A percentile compares a stretch with the other conserved stretches of the same genome.
These are phyloP conservation scores for Phylloscopus trochiloides DNA, from an alignment of 2,113 vertebrate genomes.

Conservation along the genomic window DNA sequence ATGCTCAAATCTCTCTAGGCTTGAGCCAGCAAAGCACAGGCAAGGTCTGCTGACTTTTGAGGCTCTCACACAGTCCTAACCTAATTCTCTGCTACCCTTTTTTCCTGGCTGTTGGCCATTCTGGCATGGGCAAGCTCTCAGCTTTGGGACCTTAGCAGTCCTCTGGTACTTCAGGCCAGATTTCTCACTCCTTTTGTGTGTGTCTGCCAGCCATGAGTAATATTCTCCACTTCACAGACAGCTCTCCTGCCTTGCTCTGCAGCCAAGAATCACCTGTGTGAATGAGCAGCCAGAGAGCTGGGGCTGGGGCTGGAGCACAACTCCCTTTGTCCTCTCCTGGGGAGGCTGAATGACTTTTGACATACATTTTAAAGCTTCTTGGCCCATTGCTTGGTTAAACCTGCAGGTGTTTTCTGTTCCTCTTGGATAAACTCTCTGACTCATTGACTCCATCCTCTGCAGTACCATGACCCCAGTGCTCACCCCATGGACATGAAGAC, in stretches of 20 bases:
- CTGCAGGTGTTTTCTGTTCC: background rate
- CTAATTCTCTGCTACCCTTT: background rate
- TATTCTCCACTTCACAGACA: background rate
- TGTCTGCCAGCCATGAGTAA: background rate
- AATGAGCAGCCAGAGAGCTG: background rate
- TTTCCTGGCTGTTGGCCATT: background rate
- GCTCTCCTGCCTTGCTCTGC: background rate
- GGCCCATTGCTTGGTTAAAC: background rate
- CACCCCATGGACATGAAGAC: background rate
- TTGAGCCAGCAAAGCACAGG: background rate
- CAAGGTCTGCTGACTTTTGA: background rate
- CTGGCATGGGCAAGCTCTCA: background rate
- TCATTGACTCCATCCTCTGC: background rate
- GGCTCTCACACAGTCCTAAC: background rate
- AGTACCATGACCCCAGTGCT: accelerated
- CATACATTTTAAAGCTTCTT: background rate
- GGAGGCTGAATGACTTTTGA: background rate
- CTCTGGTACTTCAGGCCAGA: background rate
- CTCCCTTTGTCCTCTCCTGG: background rate
- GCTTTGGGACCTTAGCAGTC: background rate
- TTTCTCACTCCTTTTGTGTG: background rate
- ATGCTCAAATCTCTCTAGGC: background rate
- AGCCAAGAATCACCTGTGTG: background rate
- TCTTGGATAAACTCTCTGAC: background rate
- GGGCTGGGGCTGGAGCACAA: background rate